phyloP scores from a whole-genome alignment of 2,888 invertebrate genomes.

The Cyaniris semiargus region DNA sequence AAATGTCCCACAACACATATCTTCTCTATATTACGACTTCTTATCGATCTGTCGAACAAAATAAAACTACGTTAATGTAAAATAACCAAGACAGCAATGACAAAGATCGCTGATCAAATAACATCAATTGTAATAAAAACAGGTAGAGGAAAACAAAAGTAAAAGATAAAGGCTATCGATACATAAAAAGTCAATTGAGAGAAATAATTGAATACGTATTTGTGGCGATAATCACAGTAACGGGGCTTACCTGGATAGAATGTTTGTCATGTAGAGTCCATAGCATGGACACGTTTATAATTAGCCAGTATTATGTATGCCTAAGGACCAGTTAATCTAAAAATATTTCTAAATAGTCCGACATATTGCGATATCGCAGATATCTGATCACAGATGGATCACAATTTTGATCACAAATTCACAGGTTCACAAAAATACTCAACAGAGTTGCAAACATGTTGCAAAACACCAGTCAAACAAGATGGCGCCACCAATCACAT shows the following conservation, averaged over 20 bases:
- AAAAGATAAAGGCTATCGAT: slow-evolving; percentile 78
- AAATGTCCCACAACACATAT: slow-evolving; percentile 66
- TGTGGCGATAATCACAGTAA: slow-evolving; percentile 46
- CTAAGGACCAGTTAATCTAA: slow-evolving; percentile 68
- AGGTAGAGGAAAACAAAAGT: slow-evolving; percentile 80
- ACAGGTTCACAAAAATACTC: slow-evolving; percentile 41
- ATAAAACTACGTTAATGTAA: slow-evolving; percentile 64
- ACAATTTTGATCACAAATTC: slow-evolving; percentile 40
- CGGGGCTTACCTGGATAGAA: slow-evolving; percentile 59
- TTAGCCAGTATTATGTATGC: slow-evolving; percentile 56
- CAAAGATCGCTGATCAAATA: slow-evolving; percentile 54
- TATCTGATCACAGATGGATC: slow-evolving; percentile 60
- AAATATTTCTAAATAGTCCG: slow-evolving; percentile 80
- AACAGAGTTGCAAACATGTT: slow-evolving; percentile 1
- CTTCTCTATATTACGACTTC: slow-evolving; percentile 65
- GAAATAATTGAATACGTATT: slow-evolving; percentile 56
- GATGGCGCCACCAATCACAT: neutral
- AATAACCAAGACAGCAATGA: slow-evolving; percentile 54
- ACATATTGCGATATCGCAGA: slow-evolving; percentile 74
- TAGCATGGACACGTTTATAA: slow-evolving; percentile 59
- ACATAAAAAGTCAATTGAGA: slow-evolving; percentile 73
- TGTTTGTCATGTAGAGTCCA: slow-evolving; percentile 69
- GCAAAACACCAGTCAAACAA: neutral
- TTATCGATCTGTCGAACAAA: slow-evolving; percentile 78
- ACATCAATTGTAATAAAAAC: slow-evolving; percentile 65